Conservation (phyloP, 2,113 vertebrate genomes). For the Maccullochella peelii region DNA sequence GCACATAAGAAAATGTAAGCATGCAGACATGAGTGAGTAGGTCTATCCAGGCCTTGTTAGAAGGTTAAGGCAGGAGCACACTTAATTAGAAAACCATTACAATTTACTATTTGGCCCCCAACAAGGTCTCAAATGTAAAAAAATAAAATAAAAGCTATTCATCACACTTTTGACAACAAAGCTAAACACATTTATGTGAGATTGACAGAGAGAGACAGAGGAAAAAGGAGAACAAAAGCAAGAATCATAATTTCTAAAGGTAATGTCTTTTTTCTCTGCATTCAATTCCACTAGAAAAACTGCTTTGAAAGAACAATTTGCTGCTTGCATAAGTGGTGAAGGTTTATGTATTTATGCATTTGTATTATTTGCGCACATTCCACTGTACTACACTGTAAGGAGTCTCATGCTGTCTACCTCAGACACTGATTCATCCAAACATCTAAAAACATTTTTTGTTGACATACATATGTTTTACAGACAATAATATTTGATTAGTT, state of each 20-base stretch:
- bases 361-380: not conserved
- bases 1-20: conserved; percentile 11
- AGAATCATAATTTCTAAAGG: not conserved
- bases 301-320: not conserved
- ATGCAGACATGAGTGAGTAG: not conserved
- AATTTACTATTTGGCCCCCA: not conserved
- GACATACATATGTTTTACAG: not conserved
- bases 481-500: not conserved
- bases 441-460: not conserved
- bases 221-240: not conserved
- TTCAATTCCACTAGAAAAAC: not conserved
- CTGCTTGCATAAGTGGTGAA: not conserved
- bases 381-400: not conserved
- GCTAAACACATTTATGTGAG: not conserved
- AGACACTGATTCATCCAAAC: not conserved
- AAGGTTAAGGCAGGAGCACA: conserved; percentile 3
- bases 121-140: not conserved
- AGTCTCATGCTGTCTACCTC: not conserved
- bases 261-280: not conserved
- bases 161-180: no score
- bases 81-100: conserved; percentile 4
- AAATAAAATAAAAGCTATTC: not conserved
- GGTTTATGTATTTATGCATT: not conserved
- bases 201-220: not conserved
- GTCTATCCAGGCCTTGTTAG: conserved; percentile 1